phyloP scores from a whole-genome alignment of 2,797 vertebrate species.

The Epinephelus coioides region DNA sequence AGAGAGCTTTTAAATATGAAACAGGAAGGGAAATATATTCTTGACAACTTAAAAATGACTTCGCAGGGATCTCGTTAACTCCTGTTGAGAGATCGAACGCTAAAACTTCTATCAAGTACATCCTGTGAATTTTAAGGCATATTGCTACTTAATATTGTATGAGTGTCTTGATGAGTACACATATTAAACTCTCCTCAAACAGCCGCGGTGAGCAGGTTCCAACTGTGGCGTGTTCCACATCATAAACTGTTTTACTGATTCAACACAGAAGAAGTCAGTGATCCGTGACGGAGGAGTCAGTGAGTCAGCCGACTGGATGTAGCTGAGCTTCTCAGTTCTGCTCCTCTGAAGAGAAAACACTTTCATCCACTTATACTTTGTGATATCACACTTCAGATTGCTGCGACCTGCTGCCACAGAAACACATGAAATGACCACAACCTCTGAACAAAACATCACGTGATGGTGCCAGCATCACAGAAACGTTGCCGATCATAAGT shows the following conservation, averaged over 20 bases:
- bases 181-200: neutral
- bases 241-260: neutral
- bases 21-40: neutral
- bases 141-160: neutral
- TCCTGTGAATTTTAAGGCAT: constrained; percentile 43
- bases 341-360: neutral
- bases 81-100: too few species aligned
- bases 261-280: neutral
- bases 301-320: neutral
- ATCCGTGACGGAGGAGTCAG: neutral
- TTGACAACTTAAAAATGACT: neutral
- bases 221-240: neutral
- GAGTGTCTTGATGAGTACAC: neutral
- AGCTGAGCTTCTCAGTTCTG: neutral
- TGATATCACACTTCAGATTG: neutral
- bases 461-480: too few species aligned
- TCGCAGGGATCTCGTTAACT: neutral
- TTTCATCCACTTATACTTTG: neutral
- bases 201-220: neutral
- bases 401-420: neutral
- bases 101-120: neutral
- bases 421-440: too few species aligned
- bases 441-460: too few species aligned
- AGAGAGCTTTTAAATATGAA: neutral
- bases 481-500: too few species aligned